Evolutionary conservation across 1,140 invertebrate species (phyloP).

Genomic region (Temnothorax longispinosus): DNA sequence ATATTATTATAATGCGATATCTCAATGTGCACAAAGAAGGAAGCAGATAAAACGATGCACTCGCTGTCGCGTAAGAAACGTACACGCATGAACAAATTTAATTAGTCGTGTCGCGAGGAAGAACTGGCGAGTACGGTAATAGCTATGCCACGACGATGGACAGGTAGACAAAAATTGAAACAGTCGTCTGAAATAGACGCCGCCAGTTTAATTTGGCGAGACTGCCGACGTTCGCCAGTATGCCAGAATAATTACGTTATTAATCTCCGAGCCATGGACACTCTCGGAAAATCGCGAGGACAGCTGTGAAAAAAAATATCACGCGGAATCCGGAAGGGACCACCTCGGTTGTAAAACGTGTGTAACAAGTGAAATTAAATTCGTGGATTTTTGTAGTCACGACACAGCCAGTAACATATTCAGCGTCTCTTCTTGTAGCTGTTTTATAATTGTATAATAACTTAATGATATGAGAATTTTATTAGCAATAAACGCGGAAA

Average conservation of each 20-base stretch:
- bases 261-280: constrained; percentile 29
- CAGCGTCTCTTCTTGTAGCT: background rate
- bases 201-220: constrained; percentile 47
- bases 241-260: constrained; percentile 61
- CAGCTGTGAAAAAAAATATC: background rate
- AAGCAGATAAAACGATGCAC: constrained; percentile 27
- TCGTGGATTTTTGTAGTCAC: background rate
- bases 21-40: background rate
- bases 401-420: background rate
- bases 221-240: constrained; percentile 17
- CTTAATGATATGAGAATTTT: background rate
- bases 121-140: constrained; percentile 3
- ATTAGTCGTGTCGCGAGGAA: constrained; percentile 29
- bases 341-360: background rate
- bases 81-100: background rate
- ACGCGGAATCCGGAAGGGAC: background rate
- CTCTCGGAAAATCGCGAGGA: constrained; percentile 43
- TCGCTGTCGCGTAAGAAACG: background rate
- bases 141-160: constrained; percentile 10
- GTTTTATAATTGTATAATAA: constrained; percentile 2
- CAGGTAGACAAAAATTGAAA: constrained; percentile 44
- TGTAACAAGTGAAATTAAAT: constrained; percentile 15
- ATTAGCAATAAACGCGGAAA: background rate
- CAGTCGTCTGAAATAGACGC: constrained; percentile 22
- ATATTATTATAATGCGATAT: background rate